These are phyloP conservation scores for Ectropis crepuscularia DNA, from an alignment of 2,888 invertebrate species.

Conservation along the genomic window DNA sequence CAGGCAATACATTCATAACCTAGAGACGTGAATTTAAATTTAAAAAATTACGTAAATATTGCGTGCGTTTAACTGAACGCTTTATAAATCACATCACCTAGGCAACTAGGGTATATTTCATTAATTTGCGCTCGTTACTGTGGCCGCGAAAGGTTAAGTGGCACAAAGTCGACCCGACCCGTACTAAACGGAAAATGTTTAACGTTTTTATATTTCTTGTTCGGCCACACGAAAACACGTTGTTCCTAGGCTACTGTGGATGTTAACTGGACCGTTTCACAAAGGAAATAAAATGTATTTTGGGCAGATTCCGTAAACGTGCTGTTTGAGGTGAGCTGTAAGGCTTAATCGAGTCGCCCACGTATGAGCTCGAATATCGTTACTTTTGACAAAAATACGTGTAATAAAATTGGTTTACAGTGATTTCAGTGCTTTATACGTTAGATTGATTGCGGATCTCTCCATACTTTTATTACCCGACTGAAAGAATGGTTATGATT, in stretches of 20 bases:
- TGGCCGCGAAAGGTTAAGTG: conserved; percentile 28
- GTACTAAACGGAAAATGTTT: conserved; percentile 29
- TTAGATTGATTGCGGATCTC: no score
- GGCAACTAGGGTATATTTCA: conserved; percentile 22
- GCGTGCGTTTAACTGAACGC: conserved; percentile 1
- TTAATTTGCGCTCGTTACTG: conserved; percentile 21
- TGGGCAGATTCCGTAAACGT: conserved; percentile 14
- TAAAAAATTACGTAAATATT: no score
- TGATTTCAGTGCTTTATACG: no score
- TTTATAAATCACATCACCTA: conserved; percentile 16
- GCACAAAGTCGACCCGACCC: conserved; percentile 27
- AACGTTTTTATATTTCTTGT: conserved; percentile 25
- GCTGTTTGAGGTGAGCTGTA: conserved; percentile 4
- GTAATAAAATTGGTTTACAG: no score
- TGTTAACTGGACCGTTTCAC: conserved; percentile 30
- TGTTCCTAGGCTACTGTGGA: conserved; percentile 19
- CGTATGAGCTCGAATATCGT: background rate
- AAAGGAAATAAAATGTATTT: conserved; percentile 22
- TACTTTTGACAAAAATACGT: no score
- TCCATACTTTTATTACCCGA: no score
- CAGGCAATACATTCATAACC: no score
- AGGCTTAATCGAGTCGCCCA: background rate
- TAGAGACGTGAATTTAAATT: no score
- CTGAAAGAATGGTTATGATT: no score
- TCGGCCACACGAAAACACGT: conserved; percentile 23